These are phyloP conservation scores for Arenaria interpres DNA, from an alignment of 2,113 vertebrate genomes.

Conservation along the genomic window DNA sequence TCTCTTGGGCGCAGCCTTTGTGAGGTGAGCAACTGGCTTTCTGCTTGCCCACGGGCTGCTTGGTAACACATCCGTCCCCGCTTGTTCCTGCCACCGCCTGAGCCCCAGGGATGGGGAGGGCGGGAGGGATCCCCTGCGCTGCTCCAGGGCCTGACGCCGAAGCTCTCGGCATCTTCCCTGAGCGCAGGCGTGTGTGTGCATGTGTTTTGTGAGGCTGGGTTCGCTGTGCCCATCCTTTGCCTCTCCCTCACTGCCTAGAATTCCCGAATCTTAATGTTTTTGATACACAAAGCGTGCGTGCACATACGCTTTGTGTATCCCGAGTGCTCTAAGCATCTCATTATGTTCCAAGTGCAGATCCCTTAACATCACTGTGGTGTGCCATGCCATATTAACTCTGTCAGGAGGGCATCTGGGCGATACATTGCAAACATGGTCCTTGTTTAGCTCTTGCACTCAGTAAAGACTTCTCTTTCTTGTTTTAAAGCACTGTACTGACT, in stretches of 20 bases:
- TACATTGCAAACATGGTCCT: not conserved
- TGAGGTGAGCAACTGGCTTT: not conserved
- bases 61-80: not conserved
- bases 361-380: not conserved
- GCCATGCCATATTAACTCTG: not conserved
- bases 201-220: not conserved
- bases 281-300: too few relatives aligned
- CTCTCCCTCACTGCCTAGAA: not conserved
- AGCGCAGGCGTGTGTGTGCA: not conserved
- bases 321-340: not conserved
- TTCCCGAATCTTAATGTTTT: not conserved
- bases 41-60: not conserved
- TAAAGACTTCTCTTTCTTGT: conserved; percentile 24
- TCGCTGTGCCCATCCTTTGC: not conserved
- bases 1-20: not conserved
- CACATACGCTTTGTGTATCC: not conserved
- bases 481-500: not conserved
- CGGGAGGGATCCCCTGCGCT: not conserved
- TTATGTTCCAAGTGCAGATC: not conserved
- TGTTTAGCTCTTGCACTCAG: conserved; percentile 5
- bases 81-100: not conserved
- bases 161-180: not conserved
- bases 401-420: not conserved
- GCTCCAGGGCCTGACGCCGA: not conserved
- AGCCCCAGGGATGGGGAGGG: not conserved